phyloP scores from a whole-genome alignment of 2,888 invertebrate genomes.

The Epinotia ramella region DNA sequence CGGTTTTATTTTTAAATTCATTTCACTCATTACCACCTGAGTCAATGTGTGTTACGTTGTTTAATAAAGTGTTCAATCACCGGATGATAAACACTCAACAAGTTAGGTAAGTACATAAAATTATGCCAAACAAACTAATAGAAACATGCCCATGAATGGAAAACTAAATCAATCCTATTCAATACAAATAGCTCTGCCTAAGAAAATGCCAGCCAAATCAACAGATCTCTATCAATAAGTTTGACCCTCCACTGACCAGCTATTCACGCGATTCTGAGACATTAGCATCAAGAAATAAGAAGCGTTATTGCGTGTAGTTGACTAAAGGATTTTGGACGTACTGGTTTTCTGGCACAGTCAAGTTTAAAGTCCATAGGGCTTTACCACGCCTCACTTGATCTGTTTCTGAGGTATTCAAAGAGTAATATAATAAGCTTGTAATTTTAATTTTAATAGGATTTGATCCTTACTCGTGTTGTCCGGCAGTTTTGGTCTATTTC shows the following conservation, averaged over 20 bases:
- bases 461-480: no score
- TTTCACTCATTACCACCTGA: no score
- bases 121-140: neutral
- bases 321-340: neutral
- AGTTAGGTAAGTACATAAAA: neutral
- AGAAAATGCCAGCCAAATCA: slow-evolving; percentile 30
- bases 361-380: neutral
- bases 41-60: no score
- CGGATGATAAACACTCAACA: neutral
- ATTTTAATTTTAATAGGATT: no score
- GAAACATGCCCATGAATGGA: neutral
- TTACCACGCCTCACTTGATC: neutral
- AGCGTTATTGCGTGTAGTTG: neutral
- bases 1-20: no score
- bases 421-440: neutral
- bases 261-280: neutral
- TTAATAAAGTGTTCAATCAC: no score
- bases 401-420: neutral
- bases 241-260: neutral
- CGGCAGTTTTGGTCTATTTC: no score
- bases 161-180: slow-evolving; percentile 23
- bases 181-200: neutral
- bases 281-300: neutral
- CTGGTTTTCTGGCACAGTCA: neutral
- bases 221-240: slow-evolving; percentile 18